These are phyloP conservation scores for Heliconius melpomene DNA, from an alignment of 1,140 invertebrate genomes.

Conservation along the genomic window DNA sequence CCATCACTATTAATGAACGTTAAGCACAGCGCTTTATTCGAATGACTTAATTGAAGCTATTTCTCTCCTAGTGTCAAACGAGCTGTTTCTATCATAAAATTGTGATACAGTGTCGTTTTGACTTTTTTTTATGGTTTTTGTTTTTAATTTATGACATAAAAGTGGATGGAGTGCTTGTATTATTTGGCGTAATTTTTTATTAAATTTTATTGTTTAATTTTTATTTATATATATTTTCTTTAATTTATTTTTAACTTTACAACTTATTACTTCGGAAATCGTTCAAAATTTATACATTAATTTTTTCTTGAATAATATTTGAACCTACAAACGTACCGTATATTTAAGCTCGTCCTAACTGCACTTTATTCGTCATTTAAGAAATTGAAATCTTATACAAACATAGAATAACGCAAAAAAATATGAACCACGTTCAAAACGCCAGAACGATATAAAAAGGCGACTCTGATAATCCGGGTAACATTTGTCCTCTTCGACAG, in stretches of 20 bases:
- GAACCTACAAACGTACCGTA: neutral
- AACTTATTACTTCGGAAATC: neutral
- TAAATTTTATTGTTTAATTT: too few relatives aligned
- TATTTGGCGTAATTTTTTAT: too few relatives aligned
- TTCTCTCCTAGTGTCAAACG: neutral
- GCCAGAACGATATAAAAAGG: constrained; percentile 11
- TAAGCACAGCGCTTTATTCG: neutral
- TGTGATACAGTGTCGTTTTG: neutral
- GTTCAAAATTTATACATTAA: neutral
- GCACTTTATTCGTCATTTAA: neutral
- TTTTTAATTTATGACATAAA: neutral
- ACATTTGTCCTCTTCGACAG: constrained; percentile 38
- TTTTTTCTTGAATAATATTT: neutral
- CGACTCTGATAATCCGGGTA: constrained; percentile 34
- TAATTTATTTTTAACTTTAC: too few relatives aligned
- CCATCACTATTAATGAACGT: constrained; percentile 33
- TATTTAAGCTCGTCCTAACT: neutral
- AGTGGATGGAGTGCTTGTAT: neutral
- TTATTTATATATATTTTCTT: too few relatives aligned
- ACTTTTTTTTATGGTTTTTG: neutral
- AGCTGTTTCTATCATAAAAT: neutral
- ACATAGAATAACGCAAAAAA: neutral
- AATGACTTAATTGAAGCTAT: constrained; percentile 8
- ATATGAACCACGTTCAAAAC: neutral
- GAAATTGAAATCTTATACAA: neutral